Evolutionary conservation across 2,797 vertebrate species (phyloP), one percentile per base, ranked within the genome.

Genomic region (Serranus cabrilla): DNA sequence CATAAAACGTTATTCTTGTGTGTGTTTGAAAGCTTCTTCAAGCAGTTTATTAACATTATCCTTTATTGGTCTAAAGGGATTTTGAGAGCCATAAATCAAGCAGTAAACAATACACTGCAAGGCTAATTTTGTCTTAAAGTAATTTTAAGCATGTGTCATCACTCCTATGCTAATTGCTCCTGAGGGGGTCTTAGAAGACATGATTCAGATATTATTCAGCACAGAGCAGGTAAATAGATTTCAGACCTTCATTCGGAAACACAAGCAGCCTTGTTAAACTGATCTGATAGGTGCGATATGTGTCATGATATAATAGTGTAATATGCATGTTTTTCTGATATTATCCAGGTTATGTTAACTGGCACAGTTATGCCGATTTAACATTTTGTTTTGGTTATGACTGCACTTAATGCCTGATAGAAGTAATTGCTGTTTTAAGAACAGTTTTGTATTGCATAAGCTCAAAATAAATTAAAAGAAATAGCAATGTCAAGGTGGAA

Each of bases 131-230:
- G 51, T 74, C 61, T 80, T 71, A 55, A 61, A 64, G 62, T 71
- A 27, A 80, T 78, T 80, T 70, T 76, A 74, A 84, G 66, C 67
- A 76, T 55, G 66, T 72, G 69, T 82, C 79, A 72, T 63, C 14
- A 21, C 71, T 69, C 8, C 31, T 18, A 31, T 70, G 47, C 23
- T 77, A 86, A 84, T 86, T 84, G 79, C 49, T 86, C 83, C 79
- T 76, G 2, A 62, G 76, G 74, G 70, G 66, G 31, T 50, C 47
- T 49, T 43, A 61, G 58, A 78, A 56, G 49, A 75, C 54, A 51
- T 72, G 54, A 76, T 78, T 83, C 69, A 87, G 70, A 87, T 66
- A 77, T 75, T 39, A 71, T 77, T 81, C 78, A 60, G 73, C 78
- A 77, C 59, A 73, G 70, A 72, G 61, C 47, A 3, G 31, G 39